Conservation (phyloP, 2,888 invertebrate genomes). For the Lordiphosa andalusiaca region DNA sequence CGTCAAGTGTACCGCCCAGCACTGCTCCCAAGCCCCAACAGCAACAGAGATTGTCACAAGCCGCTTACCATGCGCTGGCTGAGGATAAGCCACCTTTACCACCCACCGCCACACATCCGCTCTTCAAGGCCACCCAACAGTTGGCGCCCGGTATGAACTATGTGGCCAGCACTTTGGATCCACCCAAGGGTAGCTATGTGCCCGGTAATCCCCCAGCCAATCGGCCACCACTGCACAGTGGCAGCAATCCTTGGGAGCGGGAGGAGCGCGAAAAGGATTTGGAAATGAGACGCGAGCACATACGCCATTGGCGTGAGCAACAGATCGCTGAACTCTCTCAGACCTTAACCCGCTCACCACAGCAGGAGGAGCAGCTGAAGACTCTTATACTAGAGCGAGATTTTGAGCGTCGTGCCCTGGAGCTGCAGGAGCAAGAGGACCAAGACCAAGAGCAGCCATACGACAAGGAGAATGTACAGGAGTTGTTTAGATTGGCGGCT, state of each 20-base stretch:
- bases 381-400: slow-evolving; percentile 95
- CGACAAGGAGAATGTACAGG: slow-evolving; percentile 81
- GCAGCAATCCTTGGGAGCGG: slow-evolving; percentile 94
- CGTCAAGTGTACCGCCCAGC: slow-evolving; percentile 43
- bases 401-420: slow-evolving; percentile 94
- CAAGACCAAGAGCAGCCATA: slow-evolving; percentile 82
- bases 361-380: slow-evolving; percentile 93
- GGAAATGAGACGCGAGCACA: slow-evolving; percentile 87
- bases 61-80: slow-evolving; percentile 41
- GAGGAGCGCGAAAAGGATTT: slow-evolving; percentile 93
- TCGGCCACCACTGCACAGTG: slow-evolving; percentile 58
- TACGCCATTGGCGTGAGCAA: slow-evolving; percentile 90
- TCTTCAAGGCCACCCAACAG: slow-evolving; percentile 81
- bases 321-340: slow-evolving; percentile 90
- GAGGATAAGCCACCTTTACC: slow-evolving; percentile 84
- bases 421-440: slow-evolving; percentile 86
- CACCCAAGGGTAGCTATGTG: slow-evolving; percentile 88
- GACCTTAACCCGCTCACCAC: slow-evolving; percentile 85
- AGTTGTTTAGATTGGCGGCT: slow-evolving; percentile 81
- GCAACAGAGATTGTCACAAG: slow-evolving; percentile 42
- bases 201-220: slow-evolving; percentile 71
- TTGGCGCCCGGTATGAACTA: slow-evolving; percentile 80
- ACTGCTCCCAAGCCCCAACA: slow-evolving; percentile 63
- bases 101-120: slow-evolving; percentile 86
- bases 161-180: slow-evolving; percentile 87